Conservation (phyloP, 2,113 vertebrate genomes). For the Myotis davidii region DNA sequence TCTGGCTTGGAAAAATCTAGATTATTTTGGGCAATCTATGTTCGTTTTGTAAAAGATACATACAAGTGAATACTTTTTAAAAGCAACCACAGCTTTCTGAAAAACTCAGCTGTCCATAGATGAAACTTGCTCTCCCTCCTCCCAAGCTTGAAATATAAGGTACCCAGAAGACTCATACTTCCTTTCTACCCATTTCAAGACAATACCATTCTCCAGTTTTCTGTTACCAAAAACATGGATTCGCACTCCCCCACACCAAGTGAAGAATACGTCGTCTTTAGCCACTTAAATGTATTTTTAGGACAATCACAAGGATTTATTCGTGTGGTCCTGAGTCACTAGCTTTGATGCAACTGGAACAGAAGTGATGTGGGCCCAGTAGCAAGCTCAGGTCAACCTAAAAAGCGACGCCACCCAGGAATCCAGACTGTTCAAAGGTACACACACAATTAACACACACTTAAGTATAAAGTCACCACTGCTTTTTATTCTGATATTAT, state of each 20-base stretch:
- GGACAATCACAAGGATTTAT: not conserved
- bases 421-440: not conserved
- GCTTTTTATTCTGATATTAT: not conserved
- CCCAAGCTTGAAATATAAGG: not conserved
- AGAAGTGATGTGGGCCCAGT: not conserved
- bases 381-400: not conserved
- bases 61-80: not conserved
- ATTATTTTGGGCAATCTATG: not conserved
- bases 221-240: not conserved
- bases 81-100: not conserved
- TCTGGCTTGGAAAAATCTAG: slow-evolving; percentile 29
- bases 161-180: not conserved
- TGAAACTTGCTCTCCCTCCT: not conserved
- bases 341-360: not conserved
- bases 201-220: not conserved
- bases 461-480: not conserved
- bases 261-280: not conserved
- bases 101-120: not conserved
- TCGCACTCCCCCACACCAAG: accelerated
- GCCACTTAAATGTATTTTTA: not conserved
- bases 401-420: not conserved
- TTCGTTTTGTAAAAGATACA: not conserved
- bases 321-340: not conserved
- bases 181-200: not conserved
- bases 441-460: not conserved